Percentiles rank a stretch among this genome's conserved stretches.
phyloP scores from a whole-genome alignment of 2,797 vertebrate species.

The Cossypha polioptera region DNA sequence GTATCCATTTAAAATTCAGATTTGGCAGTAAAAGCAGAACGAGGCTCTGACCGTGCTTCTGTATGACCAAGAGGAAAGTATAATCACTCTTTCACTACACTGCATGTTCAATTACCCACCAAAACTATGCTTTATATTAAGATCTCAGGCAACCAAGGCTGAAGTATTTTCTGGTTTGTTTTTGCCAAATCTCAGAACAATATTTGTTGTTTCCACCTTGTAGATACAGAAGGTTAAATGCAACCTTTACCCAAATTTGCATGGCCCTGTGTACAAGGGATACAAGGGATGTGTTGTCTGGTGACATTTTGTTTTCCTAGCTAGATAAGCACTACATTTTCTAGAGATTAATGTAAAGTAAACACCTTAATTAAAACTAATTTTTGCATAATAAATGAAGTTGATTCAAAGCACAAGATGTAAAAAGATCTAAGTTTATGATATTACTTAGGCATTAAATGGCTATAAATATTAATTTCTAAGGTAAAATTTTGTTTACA shows the following conservation, averaged over 20 bases:
- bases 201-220: not conserved
- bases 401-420: not conserved
- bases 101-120: not conserved
- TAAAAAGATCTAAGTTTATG: not conserved
- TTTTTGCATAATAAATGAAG: not conserved
- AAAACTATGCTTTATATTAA: not conserved
- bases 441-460: not conserved
- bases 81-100: not conserved
- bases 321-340: not conserved
- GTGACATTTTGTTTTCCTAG: not conserved
- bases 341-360: not conserved
- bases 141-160: not conserved
- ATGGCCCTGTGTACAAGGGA: not conserved
- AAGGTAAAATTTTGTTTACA: not conserved
- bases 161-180: not conserved
- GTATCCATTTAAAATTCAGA: not conserved
- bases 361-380: not conserved
- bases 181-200: not conserved
- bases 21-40: not conserved
- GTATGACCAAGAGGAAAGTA: not conserved
- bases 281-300: accelerated
- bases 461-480: slow-evolving; percentile 24
- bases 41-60: not conserved
- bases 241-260: not conserved
- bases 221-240: not conserved